A percentile compares a stretch with the other conserved stretches of the same genome.
These are phyloP conservation scores for Helleia helle DNA, from an alignment of 2,888 invertebrate genomes.

Conservation along the genomic window DNA sequence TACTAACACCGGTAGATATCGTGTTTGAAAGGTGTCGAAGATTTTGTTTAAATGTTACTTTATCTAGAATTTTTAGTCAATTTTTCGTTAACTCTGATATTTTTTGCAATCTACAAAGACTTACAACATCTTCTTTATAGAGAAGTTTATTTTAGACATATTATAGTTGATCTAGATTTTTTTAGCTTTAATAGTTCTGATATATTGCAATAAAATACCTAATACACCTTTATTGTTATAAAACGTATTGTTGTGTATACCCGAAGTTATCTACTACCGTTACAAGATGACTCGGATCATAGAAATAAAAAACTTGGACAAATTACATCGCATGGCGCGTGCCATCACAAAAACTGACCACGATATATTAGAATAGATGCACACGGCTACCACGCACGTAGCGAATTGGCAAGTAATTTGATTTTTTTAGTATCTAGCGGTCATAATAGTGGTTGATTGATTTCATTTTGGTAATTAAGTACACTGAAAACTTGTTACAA, in stretches of 20 bases:
- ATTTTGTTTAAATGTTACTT: too few relatives aligned
- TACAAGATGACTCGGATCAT: conserved; percentile 24
- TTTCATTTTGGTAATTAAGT: neutral
- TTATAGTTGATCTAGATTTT: too few relatives aligned
- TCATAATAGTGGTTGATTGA: conserved; percentile 33
- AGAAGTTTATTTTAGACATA: too few relatives aligned
- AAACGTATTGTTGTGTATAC: conserved; percentile 7
- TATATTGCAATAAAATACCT: too few relatives aligned
- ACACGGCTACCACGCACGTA: conserved; percentile 36
- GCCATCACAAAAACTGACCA: conserved; percentile 50
- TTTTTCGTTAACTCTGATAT: too few relatives aligned
- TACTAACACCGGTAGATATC: too few relatives aligned
- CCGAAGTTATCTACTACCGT: conserved; percentile 21
- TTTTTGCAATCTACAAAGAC: too few relatives aligned
- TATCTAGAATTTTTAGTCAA: too few relatives aligned
- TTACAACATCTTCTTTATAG: too few relatives aligned
- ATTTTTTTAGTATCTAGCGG: conserved; percentile 13
- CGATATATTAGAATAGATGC: conserved; percentile 62
- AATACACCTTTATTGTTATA: neutral
- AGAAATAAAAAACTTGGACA: conserved; percentile 50
- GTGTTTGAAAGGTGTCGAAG: too few relatives aligned
- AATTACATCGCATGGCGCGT: conserved; percentile 67
- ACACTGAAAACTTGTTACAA: neutral
- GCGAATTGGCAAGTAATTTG: neutral
- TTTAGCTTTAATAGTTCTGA: too few relatives aligned